Base-by-base conservation (phyloP, 2,797 vertebrate genomes). In the Helarctos malayanus region DNA sequence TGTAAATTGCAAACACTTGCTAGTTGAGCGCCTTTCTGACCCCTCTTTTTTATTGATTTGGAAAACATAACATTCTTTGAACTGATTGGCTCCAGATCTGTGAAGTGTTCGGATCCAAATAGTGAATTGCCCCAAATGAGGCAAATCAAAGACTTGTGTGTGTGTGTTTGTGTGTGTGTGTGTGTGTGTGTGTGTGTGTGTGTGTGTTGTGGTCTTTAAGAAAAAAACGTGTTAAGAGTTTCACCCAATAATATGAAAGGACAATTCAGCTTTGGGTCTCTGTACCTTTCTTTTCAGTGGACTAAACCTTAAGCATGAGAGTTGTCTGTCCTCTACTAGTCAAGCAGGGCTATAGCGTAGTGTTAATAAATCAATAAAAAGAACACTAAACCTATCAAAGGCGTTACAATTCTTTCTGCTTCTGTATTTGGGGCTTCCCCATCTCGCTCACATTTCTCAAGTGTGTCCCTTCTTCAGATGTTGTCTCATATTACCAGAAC, bases 351-450 rank as follows among this genome's bases (percentile, higher is more conserved):
- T 88, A 88, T 84, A 89, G 47, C 78, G 35, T 83, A 85, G 27
- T 81, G 92, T 95, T 94, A 96, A 14, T 16, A 90, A 95, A 93
- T 96, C 87, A 94, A 95, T 95, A 95, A 95, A 87, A 81, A 87
- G 49, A 90, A 80, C 57, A 85, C 59, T 95, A 90, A 95, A 47
- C n/a, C 80, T 91, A 61, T 4, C 86, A 57, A 94, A 56, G 2
- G 4, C 73, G 25, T 84, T 73, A 57, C 59, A 68, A 0, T 94
- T 85, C 54, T 85, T 95, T 95, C 29, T 87, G 15, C n/a, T 45
- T 94, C 59, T 88, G 35, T 93, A 73, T 81, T 94, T 95, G 68
- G 59, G 45, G 41, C 27, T 94, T 96, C 56, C 83, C 89, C 54
- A 73, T 94, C 89, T 93, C 4, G 6, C 9, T 87, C 54, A 68